Evolutionary conservation across 92 coral and sea anemone genomes (phyloP), one percentile per base, ranked within the genome.

Genomic region (Epizoanthus rinbou): DNA sequence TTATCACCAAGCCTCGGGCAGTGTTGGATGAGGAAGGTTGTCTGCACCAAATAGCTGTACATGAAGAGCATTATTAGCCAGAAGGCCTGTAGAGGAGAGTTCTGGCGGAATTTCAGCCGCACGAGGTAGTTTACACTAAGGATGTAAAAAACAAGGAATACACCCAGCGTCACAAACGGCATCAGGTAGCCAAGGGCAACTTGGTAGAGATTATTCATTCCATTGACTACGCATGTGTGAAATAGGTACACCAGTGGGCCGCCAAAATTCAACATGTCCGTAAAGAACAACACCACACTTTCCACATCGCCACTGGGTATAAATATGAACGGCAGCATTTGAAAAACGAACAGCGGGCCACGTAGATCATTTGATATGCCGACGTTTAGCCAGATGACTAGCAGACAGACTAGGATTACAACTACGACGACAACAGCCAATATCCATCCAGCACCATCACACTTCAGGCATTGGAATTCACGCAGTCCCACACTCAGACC

Each of bases 291-390:
- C 23, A 94, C 93, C 6, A 88, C 75, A 9, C 69, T 53, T n/a
- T 94, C 98, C 39, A 91, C 96, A n/a, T 74, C 68, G 23, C 80
- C 89, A 64, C 75, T 89, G 0, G 97, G 98, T 18, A 82, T 66
- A 41, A 94, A 90, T 37, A 97, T 76, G 57, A 94, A 91, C 11
- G 99, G 98, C 53, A 97, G 92, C 63, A 97, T 91, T 79, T 97
- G 99, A 80, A 97, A 97, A 74, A 94, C 95, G 83, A 97, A 97
- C 66, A 97, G 86, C 23, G 99, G 99, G 5, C 98, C 99, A 6
- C 98, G 97, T 16, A 97, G 97, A 21, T 92, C 98, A 65, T 90
- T 97, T 43, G 95, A 89, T 85, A 97, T 87, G 19, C 94, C 93
- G 57, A 95, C 97, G 88, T 97, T 97, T 75, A 94, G 71, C 57